Conservation (phyloP, 2,888 invertebrate genomes). For the Ptilodon capucinus region DNA sequence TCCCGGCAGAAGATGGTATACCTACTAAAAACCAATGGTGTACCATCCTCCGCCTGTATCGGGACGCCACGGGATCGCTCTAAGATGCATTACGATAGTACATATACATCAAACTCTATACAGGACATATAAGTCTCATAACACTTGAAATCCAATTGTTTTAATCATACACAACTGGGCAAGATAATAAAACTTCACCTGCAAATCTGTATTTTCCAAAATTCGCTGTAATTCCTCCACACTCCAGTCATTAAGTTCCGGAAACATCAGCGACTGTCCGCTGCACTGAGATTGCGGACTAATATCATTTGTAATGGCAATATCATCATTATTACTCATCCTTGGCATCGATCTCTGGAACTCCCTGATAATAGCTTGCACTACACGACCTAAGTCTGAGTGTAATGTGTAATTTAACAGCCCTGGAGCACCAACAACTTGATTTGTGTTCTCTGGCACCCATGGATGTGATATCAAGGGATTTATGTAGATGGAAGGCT, state of each 20-base stretch:
- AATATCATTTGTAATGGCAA: constrained; percentile 49
- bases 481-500: constrained; percentile 86
- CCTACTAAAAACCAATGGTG: no score
- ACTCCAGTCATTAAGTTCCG: constrained; percentile 61
- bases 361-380: constrained; percentile 91
- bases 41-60: no score
- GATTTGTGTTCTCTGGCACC: constrained; percentile 86
- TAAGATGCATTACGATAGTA: no score
- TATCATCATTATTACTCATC: constrained; percentile 62
- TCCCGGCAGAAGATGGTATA: no score
- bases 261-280: constrained; percentile 57
- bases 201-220: constrained; percentile 86
- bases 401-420: constrained; percentile 89
- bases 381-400: constrained; percentile 91
- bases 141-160: no score
- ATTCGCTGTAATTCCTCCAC: constrained; percentile 87
- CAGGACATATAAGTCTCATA: no score
- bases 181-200: no score
- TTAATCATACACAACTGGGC: no score
- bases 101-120: no score
- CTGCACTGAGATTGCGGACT: constrained; percentile 58
- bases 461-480: constrained; percentile 88
- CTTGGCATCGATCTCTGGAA: constrained; percentile 82
- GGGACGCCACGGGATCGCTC: no score
- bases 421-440: constrained; percentile 89